A percentile compares a stretch with the other conserved stretches of the same genome.
phyloP scores from a whole-genome alignment of 2,888 invertebrate genomes.

The Watsonalla binaria region DNA sequence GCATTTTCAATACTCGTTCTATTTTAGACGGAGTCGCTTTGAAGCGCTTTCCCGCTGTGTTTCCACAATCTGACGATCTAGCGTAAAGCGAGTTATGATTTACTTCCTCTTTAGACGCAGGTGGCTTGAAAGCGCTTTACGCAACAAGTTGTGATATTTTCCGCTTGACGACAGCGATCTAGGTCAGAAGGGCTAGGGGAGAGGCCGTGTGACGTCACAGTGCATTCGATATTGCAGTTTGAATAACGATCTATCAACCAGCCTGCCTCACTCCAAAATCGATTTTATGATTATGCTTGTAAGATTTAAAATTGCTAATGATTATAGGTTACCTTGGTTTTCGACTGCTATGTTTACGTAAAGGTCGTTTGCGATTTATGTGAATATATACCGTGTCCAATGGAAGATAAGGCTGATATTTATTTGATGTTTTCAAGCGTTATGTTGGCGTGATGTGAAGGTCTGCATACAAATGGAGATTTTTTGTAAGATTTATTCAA shows the following conservation, averaged over 20 bases:
- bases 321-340: constrained; percentile 22
- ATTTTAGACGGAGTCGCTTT: too few species aligned
- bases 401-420: constrained; percentile 16
- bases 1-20: too few species aligned
- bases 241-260: constrained; percentile 24
- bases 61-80: neutral
- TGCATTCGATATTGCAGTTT: constrained; percentile 44
- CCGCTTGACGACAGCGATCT: constrained; percentile 58
- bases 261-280: constrained; percentile 14
- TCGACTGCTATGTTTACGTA: constrained; percentile 12
- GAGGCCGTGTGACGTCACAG: constrained; percentile 49
- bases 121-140: constrained; percentile 1
- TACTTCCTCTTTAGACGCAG: neutral
- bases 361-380: constrained; percentile 24
- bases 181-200: constrained; percentile 59
- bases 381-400: constrained; percentile 17
- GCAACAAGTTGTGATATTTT: constrained; percentile 25
- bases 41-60: too few species aligned
- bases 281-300: constrained; percentile 20
- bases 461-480: constrained; percentile 30
- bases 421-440: constrained; percentile 10
- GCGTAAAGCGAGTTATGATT: neutral
- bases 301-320: constrained; percentile 25
- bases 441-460: constrained; percentile 30
- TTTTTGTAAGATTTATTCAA: neutral